Base-by-base conservation (phyloP, 2,888 invertebrate genomes). In the Balanococcus diminutus region DNA sequence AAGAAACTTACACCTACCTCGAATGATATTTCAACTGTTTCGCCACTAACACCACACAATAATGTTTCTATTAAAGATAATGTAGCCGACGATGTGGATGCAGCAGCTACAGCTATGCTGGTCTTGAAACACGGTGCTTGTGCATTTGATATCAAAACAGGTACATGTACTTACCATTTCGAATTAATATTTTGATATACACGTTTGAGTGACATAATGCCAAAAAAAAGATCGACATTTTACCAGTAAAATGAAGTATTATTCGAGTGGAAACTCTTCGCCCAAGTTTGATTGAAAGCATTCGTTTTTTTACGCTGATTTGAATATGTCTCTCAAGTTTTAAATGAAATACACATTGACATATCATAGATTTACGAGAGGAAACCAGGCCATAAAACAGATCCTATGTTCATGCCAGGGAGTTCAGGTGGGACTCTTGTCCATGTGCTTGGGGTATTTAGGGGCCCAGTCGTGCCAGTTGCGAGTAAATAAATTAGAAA, bases 61-160 rank as follows among this genome's bases (percentile, higher is more conserved):
- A 56, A 42, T 56, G 32, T 56, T 42, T 86, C 16, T 56, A 31
- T 56, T 9, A 86, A 75, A 81, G 93, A 93, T 87, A 92, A 92
- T 51, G 92, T 94, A 84, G 95, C 95, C 88, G 95, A 95, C 88
- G 96, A 96, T 88, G 91, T 92, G 42, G 92, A 92, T 88, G 92
- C 92, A 0, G 96, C 96, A 0, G 96, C 96, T 0, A 94, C 96
- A 28, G 96, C 96, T 0, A 96, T 96, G 93, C 92, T 96, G 88
- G 95, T 95, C 87, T 93, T 96, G 89, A 96, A 96, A 91, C 96
- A 96, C 89, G 96, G 96, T 83, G 94, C 95, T 31, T 82, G 46
- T 67, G 82, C 86, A 42, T 86, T 86, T 67, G 82, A 86, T 39
- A 82, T 86, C 39, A 86, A 61, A 67, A 22, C 86, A 36, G 86